Evolutionary conservation across 2,113 vertebrate genomes (phyloP), one percentile per base, ranked within the genome.

Genomic region (Calonectris borealis): DNA sequence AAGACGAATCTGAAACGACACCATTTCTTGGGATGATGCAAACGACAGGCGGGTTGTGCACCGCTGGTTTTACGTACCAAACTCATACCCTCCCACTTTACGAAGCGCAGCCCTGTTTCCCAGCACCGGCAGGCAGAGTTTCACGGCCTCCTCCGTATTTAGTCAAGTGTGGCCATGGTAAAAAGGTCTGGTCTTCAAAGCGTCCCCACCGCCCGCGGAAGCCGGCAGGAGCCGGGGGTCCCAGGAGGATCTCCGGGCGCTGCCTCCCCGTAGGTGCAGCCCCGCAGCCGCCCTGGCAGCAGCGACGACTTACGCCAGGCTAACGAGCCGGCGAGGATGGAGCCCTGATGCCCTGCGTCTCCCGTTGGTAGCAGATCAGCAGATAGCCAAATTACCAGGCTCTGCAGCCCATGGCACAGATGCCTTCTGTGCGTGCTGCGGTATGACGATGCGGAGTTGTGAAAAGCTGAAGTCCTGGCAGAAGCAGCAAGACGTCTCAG

Each of bases 31-130:
- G 46, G 46, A 14, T 2, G 10, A 5, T 12, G 27, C 46, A 21
- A 26, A 9, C 0, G 6, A 3, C 31, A 14, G 61, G 52, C 16
- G 13, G 31, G 22, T 9, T 7, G 29, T 2, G 26, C 26, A 4
- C 34, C 25, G 0, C 31, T 1, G 16, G 31, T 27, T 51, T 44
- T 17, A 13, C 22, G 2, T 4, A 6, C 3, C 5, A 7, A 21
- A 7, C 4, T 12, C 44, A 1, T 2, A 0, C 2, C 0, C 32
- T 9, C 22, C 18, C 7, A 1, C 52, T 15, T 7, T 6, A 5
- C 0, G 51, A 40, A 40, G 38, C 6, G 9, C 31, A 24, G 36
- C 51, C 58, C 34, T 9, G 1, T 26, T 58, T 34, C 36, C 71
- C 42, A 11, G n/a, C 52, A 6, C 9, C 2, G n/a, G 44, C n/a